Evolutionary conservation across 2,888 invertebrate species (phyloP).

Genomic region (Hypercompe scribonia): DNA sequence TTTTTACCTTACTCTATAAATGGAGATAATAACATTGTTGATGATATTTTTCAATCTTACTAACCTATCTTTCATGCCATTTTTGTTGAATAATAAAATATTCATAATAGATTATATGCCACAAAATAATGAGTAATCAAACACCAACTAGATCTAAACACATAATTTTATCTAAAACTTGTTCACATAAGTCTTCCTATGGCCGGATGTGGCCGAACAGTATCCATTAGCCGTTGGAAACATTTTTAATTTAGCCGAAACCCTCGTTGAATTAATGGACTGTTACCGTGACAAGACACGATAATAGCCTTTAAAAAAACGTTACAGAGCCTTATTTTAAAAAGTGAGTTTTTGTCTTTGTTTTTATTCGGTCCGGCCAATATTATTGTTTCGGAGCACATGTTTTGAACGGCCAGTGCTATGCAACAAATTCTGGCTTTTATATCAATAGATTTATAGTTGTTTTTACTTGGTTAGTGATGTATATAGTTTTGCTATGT

Average conservation of each 20-base stretch:
- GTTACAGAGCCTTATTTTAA: conserved; percentile 27
- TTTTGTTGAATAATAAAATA: too few relatives aligned
- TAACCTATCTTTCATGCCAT: too few relatives aligned
- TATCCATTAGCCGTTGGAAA: conserved; percentile 55
- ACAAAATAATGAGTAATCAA: neutral
- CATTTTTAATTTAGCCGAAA: conserved; percentile 58
- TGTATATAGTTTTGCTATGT: neutral
- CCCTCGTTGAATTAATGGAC: conserved; percentile 58
- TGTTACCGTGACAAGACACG: conserved; percentile 53
- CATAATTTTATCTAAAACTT: conserved; percentile 32
- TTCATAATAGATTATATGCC: neutral
- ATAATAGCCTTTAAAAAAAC: conserved; percentile 47
- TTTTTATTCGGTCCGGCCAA: conserved; percentile 24
- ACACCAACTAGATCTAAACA: conserved; percentile 22
- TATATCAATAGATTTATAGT: neutral
- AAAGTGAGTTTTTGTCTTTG: conserved; percentile 31
- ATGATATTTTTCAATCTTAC: neutral
- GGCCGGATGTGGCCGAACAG: conserved; percentile 51
- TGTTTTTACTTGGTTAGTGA: neutral
- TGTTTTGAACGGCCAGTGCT: neutral
- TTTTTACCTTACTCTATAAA: neutral
- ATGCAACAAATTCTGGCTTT: neutral
- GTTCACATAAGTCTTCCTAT: conserved; percentile 32
- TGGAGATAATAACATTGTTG: neutral
- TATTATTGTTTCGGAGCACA: conserved; percentile 12